These are phyloP conservation scores for Erebia palarica DNA, from an alignment of 2,888 invertebrate genomes.

Conservation along the genomic window DNA sequence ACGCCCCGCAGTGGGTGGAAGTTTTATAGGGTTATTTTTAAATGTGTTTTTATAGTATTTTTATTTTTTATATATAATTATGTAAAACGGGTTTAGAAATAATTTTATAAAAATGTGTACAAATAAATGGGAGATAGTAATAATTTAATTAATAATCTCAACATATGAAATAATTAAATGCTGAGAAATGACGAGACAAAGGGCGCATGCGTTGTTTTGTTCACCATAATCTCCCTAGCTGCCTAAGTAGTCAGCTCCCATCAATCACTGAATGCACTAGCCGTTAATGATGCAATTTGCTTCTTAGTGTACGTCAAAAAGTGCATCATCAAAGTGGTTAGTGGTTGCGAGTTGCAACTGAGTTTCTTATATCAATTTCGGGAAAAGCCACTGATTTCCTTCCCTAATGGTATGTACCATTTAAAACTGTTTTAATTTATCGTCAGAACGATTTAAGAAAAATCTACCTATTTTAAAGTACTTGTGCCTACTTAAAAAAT, in stretches of 20 bases:
- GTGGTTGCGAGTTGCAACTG: not conserved
- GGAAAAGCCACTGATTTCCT: not conserved
- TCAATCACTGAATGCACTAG: conserved; percentile 32
- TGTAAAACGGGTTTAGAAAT: too few species aligned
- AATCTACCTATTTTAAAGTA: not conserved
- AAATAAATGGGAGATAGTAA: too few species aligned
- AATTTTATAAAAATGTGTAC: too few species aligned
- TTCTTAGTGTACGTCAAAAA: not conserved
- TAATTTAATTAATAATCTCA: too few species aligned
- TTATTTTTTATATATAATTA: too few species aligned
- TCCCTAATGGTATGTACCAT: not conserved
- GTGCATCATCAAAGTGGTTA: not conserved
- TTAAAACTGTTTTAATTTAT: not conserved
- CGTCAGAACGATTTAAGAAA: not conserved
- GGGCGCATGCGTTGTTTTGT: conserved; percentile 31
- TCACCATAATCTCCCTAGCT: conserved; percentile 22
- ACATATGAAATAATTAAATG: not conserved
- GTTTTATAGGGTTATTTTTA: too few species aligned
- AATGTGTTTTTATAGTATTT: too few species aligned
- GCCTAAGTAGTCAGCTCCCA: conserved; percentile 27
- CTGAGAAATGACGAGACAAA: not conserved
- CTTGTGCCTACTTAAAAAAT: too few species aligned
- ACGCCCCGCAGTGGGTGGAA: too few species aligned
- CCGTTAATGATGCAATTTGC: conserved; percentile 13
- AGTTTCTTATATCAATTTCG: not conserved